A percentile compares a stretch with the other conserved stretches of the same genome.
Evolutionary conservation across 2,113 vertebrate genomes (phyloP).

Genomic region (Camelus dromedarius): DNA sequence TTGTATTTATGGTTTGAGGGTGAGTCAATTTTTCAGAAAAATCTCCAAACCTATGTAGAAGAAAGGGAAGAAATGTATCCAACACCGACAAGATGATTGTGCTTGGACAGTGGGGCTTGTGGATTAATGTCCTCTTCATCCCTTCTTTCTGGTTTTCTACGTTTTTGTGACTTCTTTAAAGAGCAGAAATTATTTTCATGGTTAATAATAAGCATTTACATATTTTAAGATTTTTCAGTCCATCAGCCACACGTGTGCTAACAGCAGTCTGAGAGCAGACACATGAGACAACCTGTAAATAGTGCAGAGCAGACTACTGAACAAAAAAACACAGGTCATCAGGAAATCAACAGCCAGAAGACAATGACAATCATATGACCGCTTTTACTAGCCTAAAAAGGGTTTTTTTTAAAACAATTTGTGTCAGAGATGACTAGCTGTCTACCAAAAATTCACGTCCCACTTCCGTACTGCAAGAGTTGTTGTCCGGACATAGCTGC

Average conservation of each 20-base stretch:
- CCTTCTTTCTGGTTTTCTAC: neutral
- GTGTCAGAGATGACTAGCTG: neutral
- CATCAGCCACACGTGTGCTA: neutral
- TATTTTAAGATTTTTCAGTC: neutral
- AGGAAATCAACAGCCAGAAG: neutral
- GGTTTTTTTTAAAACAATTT: neutral
- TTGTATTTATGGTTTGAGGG: neutral
- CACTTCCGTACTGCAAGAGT: neutral
- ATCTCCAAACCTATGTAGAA: neutral
- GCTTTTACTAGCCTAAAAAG: neutral
- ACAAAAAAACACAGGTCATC: neutral
- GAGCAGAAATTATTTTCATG: neutral
- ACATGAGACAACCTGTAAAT: neutral
- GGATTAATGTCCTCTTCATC: neutral
- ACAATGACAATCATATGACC: neutral
- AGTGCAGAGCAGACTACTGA: neutral
- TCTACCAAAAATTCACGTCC: neutral
- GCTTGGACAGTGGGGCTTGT: neutral
- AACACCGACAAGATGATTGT: neutral
- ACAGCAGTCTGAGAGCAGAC: neutral
- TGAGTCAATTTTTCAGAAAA: neutral
- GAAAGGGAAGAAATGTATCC: neutral
- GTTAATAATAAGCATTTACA: neutral
- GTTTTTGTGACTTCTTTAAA: neutral
- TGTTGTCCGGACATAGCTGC: neutral